Evolutionary conservation across 1,140 invertebrate species (phyloP).

Genomic region (Brachionus rotundiformis): DNA sequence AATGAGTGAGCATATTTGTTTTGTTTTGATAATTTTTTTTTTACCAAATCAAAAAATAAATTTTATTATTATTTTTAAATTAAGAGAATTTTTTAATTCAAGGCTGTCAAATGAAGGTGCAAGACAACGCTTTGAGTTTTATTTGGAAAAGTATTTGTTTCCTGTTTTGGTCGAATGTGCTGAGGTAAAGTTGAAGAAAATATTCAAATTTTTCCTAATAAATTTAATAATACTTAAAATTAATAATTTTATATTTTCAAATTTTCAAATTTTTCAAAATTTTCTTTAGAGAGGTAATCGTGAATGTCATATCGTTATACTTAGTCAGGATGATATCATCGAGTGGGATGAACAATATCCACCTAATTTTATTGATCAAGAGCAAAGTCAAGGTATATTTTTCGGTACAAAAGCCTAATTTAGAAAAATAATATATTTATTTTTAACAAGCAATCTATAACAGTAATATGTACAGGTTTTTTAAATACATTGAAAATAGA

Average conservation of each 20-base stretch:
- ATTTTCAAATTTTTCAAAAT: neutral
- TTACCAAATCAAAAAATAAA: slow-evolving; percentile 60
- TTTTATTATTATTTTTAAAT: neutral
- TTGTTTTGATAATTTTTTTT: slow-evolving; percentile 5
- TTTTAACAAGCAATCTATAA: slow-evolving; percentile 71
- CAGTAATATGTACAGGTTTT: slow-evolving; percentile 91
- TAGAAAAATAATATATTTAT: slow-evolving; percentile 24
- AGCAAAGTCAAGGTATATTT: slow-evolving; percentile 82
- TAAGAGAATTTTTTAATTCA: slow-evolving; percentile 74
- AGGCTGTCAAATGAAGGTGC: slow-evolving; percentile 98
- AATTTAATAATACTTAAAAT: neutral
- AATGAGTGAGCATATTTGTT: neutral
- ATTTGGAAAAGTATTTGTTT: slow-evolving; percentile 89
- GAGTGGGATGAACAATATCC: slow-evolving; percentile 99
- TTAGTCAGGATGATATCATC: slow-evolving; percentile 90
- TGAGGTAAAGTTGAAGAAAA: slow-evolving; percentile 73
- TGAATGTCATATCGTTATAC: slow-evolving; percentile 79
- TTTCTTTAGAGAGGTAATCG: slow-evolving; percentile 65
- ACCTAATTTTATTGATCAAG: slow-evolving; percentile 91
- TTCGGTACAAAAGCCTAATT: slow-evolving; percentile 13
- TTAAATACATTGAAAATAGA: slow-evolving; percentile 98
- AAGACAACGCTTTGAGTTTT: slow-evolving; percentile 89
- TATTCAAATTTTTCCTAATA: neutral
- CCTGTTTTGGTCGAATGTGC: slow-evolving; percentile 94
- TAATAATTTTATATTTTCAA: neutral